Evolutionary conservation across 2,797 vertebrate genomes (phyloP).

Genomic region (Esox masquinongy): DNA sequence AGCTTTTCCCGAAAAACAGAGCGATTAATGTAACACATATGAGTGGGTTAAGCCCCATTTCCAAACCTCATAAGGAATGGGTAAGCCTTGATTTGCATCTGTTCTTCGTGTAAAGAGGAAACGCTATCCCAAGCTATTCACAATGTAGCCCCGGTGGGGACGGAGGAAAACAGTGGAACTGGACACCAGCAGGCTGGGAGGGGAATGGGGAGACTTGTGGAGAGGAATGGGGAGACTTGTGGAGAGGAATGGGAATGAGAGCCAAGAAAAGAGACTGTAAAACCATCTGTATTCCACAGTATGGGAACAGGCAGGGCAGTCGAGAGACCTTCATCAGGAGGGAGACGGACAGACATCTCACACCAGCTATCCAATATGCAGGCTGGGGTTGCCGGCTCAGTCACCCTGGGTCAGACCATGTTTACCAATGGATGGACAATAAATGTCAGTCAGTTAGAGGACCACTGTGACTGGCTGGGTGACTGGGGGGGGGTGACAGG

Average conservation of each 20-base stretch:
- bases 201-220: background rate
- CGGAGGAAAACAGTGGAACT: background rate
- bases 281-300: background rate
- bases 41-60: background rate
- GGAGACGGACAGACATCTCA: slow-evolving; percentile 21
- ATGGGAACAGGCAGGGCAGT: background rate
- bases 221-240: background rate
- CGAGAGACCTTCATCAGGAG: slow-evolving; percentile 25
- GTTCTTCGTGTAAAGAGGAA: background rate
- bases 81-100: background rate
- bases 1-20: background rate
- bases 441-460: slow-evolving; percentile 50
- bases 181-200: background rate
- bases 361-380: background rate
- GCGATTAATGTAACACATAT: background rate
- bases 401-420: slow-evolving; percentile 45
- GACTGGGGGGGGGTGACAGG: too few relatives aligned
- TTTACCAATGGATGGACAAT: slow-evolving; percentile 59
- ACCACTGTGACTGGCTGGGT: background rate
- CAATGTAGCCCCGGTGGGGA: background rate
- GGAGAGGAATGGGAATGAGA: background rate
- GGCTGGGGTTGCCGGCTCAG: background rate
- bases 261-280: background rate
- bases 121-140: background rate
- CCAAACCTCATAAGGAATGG: slow-evolving; percentile 6